phyloP scores from a whole-genome alignment of 2,797 vertebrate genomes.

The Onychomys arenicola region DNA sequence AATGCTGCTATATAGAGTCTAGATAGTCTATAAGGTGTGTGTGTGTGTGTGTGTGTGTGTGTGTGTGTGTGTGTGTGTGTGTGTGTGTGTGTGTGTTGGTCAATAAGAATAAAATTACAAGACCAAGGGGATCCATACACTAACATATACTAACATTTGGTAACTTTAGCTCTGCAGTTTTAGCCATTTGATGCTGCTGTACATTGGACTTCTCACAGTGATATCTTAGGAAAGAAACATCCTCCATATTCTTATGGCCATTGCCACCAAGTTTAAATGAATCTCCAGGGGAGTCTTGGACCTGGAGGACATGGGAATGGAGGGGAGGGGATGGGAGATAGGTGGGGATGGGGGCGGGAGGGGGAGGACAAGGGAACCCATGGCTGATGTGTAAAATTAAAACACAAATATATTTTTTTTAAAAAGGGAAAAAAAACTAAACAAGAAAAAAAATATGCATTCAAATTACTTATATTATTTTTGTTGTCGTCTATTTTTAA shows the following conservation, averaged over 20 bases:
- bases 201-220: not conserved
- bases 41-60: not conserved
- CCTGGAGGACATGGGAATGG: too few species aligned
- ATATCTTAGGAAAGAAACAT: not conserved
- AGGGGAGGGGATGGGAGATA: too few species aligned
- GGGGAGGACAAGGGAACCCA: too few species aligned
- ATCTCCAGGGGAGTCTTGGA: too few species aligned
- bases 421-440: too few species aligned
- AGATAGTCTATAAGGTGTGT: not conserved
- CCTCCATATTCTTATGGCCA: not conserved
- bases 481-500: not conserved
- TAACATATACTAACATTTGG: not conserved
- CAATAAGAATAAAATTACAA: conserved; percentile 23
- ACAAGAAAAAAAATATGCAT: too few species aligned
- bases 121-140: not conserved
- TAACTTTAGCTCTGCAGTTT: not conserved
- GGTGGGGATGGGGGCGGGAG: too few species aligned
- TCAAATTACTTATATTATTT: not conserved
- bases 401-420: too few species aligned
- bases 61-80: not conserved
- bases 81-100: not conserved
- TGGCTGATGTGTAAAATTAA: too few species aligned
- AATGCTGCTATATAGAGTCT: not conserved
- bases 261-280: too few species aligned
- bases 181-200: not conserved